These are phyloP conservation scores for Acanthochromis polyacanthus DNA, from an alignment of 2,113 vertebrate genomes.

Conservation along the genomic window DNA sequence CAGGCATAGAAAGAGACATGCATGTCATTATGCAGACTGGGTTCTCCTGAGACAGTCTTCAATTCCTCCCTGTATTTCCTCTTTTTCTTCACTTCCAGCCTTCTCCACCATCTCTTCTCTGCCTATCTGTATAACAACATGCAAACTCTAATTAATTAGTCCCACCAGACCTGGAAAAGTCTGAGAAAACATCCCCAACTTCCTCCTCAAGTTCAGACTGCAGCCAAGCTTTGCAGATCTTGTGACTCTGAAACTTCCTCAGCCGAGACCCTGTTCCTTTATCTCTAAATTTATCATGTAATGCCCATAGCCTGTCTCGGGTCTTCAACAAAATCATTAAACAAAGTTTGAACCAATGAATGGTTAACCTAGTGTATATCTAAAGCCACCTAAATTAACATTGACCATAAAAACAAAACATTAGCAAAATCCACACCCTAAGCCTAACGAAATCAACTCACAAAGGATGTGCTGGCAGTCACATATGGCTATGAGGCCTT, in stretches of 20 bases:
- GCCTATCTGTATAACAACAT: conserved; percentile 32
- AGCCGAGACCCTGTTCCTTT: neutral
- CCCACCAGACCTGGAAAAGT: conserved; percentile 56
- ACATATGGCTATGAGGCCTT: too few relatives aligned
- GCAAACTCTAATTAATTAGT: conserved; percentile 69
- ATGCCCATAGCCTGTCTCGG: too few relatives aligned
- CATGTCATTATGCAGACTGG: conserved; percentile 28
- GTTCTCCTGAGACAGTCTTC: conserved; percentile 29
- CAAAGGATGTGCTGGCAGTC: too few relatives aligned
- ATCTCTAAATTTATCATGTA: too few relatives aligned
- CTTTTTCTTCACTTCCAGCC: conserved; percentile 20
- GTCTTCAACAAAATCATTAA: too few relatives aligned
- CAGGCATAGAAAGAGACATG: conserved; percentile 10
- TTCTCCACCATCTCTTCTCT: conserved; percentile 11
- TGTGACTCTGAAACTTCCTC: conserved; percentile 6
- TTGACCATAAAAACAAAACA: too few relatives aligned
- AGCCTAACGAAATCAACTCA: too few relatives aligned
- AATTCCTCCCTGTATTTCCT: conserved; percentile 9
- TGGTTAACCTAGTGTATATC: too few relatives aligned
- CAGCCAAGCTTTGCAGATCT: conserved; percentile 41
- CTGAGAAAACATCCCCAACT: conserved; percentile 31
- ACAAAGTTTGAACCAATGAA: too few relatives aligned
- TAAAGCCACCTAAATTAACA: too few relatives aligned
- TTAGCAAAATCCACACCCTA: too few relatives aligned
- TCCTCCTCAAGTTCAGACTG: conserved; percentile 29